Percentiles rank a stretch among this genome's conserved stretches.
Evolutionary conservation across 2,888 invertebrate species (phyloP).

Genomic region (Synanthedon myopaeformis): DNA sequence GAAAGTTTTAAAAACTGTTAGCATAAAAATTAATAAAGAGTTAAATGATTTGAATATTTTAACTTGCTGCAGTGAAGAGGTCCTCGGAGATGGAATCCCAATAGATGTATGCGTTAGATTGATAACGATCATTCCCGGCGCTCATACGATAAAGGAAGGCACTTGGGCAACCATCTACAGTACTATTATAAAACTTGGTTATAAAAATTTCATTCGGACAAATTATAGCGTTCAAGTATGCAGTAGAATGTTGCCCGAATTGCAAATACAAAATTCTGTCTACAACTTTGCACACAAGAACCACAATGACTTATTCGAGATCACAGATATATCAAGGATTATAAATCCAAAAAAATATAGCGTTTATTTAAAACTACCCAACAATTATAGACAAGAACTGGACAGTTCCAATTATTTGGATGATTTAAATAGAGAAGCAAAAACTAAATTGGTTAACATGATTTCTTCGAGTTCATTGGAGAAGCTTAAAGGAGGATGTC

Average conservation of each 20-base stretch:
- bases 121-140: conserved; percentile 35
- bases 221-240: conserved; percentile 1
- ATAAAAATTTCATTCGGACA: conserved; percentile 42
- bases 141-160: conserved; percentile 26
- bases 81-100: conserved; percentile 13
- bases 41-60: conserved; percentile 29
- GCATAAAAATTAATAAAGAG: conserved; percentile 25
- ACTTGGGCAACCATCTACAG: conserved; percentile 37
- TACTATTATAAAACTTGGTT: conserved; percentile 24
- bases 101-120: conserved; percentile 33
- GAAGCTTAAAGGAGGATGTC: conserved; percentile 21
- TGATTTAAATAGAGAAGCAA: conserved; percentile 19
- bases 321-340: conserved; percentile 15
- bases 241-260: conserved; percentile 15
- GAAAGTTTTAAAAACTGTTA: conserved; percentile 32
- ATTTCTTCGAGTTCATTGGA: conserved; percentile 34
- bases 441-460: conserved; percentile 20
- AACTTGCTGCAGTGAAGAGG: conserved; percentile 23
- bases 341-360: conserved; percentile 13
- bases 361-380: conserved; percentile 36
- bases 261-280: conserved; percentile 24
- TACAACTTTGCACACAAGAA: conserved; percentile 15
- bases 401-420: conserved; percentile 12
- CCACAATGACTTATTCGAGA: conserved; percentile 26
- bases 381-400: conserved; percentile 24